These are phyloP conservation scores for Acrocera orbiculus DNA, from an alignment of 2,888 invertebrate species.

Conservation along the genomic window DNA sequence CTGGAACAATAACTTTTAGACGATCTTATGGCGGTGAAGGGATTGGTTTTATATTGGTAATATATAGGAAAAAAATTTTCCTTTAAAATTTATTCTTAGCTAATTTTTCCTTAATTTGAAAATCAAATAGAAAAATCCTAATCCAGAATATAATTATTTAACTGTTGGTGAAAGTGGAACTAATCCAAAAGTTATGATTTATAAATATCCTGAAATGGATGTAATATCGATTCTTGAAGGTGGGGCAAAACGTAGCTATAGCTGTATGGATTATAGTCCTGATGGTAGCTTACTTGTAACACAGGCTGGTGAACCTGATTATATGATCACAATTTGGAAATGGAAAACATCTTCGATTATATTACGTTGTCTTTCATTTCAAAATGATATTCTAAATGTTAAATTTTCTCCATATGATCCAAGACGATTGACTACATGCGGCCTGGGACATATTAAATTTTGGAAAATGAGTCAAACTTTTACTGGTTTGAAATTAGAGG, in stretches of 20 bases:
- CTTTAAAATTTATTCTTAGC: not conserved
- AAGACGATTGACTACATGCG: conserved; percentile 62
- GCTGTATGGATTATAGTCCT: conserved; percentile 59
- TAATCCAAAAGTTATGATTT: conserved; percentile 60
- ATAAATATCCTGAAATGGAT: conserved; percentile 65
- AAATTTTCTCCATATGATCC: conserved; percentile 67
- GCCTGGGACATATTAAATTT: conserved; percentile 66
- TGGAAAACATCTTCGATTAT: conserved; percentile 63
- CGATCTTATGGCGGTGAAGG: conserved; percentile 61
- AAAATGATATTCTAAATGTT: conserved; percentile 60
- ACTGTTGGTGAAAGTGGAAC: conserved; percentile 71
- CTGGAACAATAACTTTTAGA: conserved; percentile 47
- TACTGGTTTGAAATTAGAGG: conserved; percentile 77
- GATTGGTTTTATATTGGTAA: conserved; percentile 62
- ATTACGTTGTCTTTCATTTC: conserved; percentile 64
- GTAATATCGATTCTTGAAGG: conserved; percentile 53
- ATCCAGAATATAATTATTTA: conserved; percentile 41
- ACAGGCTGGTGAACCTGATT: conserved; percentile 67
- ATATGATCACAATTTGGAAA: conserved; percentile 74
- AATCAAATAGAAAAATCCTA: conserved; percentile 41
- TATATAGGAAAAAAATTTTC: conserved; percentile 12
- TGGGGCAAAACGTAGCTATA: conserved; percentile 57
- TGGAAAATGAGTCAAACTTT: conserved; percentile 89
- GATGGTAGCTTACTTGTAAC: conserved; percentile 58
- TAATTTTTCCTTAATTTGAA: not conserved